phyloP scores from a whole-genome alignment of 1,140 invertebrate genomes.

The Drosophila burlai region DNA sequence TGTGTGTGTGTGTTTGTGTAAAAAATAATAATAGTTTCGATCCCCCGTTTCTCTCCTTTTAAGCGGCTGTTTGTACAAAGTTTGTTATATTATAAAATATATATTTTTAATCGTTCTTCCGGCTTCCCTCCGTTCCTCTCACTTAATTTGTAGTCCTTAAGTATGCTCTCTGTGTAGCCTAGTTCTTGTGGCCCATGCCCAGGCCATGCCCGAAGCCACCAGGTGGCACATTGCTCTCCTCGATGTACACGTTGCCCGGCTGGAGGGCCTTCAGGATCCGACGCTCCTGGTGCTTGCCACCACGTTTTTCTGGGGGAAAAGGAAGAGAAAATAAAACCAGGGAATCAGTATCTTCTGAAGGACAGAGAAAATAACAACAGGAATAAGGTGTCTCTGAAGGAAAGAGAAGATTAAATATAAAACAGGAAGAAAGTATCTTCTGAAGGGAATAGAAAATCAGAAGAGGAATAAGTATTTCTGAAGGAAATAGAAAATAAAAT shows the following conservation, averaged over 20 bases:
- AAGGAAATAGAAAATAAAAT: too few species aligned
- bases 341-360: not conserved
- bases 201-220: conserved; percentile 23
- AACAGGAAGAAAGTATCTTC: too few species aligned
- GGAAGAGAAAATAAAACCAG: not conserved
- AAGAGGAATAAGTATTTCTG: not conserved
- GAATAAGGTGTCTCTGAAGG: too few species aligned
- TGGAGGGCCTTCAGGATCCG: conserved; percentile 72
- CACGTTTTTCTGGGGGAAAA: conserved; percentile 65
- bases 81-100: not conserved
- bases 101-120: not conserved
- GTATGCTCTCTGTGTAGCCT: conserved; percentile 16
- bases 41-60: conserved; percentile 2
- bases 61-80: conserved; percentile 48
- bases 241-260: conserved; percentile 82
- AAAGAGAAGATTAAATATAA: too few species aligned
- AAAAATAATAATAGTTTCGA: conserved; percentile 51
- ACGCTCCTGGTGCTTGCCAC: conserved; percentile 75
- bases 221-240: conserved; percentile 67
- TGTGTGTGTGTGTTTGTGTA: not conserved
- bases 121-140: not conserved
- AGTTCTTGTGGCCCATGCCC: conserved; percentile 55
- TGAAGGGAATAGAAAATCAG: too few species aligned
- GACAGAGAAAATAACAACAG: too few species aligned
- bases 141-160: conserved; percentile 40